phyloP scores from a whole-genome alignment of 2,888 invertebrate genomes.

The Caenorhabditis sp. region DNA sequence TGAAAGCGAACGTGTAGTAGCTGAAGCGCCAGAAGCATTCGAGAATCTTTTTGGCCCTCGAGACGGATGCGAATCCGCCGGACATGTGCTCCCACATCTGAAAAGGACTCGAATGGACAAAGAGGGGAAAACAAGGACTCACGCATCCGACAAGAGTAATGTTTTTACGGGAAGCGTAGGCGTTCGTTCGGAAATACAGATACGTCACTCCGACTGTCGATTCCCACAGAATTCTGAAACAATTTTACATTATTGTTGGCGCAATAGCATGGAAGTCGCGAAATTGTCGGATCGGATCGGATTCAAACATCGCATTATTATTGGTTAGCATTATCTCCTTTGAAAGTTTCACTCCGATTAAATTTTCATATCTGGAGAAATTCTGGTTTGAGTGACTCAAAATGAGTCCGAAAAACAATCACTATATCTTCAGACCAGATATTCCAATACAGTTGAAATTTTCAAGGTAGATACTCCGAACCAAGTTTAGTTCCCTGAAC shows the following conservation, averaged over 20 bases:
- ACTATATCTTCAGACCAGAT: too few species aligned
- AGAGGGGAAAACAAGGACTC: constrained; percentile 10
- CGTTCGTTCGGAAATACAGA: constrained; percentile 60
- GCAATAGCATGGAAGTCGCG: too few species aligned
- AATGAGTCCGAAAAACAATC: too few species aligned
- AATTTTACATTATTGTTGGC: background rate
- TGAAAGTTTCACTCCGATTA: too few species aligned
- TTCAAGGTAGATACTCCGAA: too few species aligned
- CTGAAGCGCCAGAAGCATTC: constrained; percentile 75
- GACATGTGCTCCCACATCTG: constrained; percentile 66
- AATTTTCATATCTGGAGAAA: too few species aligned
- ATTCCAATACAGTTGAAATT: too few species aligned
- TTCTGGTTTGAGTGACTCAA: too few species aligned
- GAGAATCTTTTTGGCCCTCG: constrained; percentile 72
- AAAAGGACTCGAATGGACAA: background rate
- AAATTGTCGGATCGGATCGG: too few species aligned
- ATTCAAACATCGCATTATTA: too few species aligned
- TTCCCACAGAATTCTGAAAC: constrained; percentile 69
- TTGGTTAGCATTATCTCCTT: too few species aligned
- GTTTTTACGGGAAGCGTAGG: constrained; percentile 33
- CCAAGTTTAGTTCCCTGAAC: too few species aligned
- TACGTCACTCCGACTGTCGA: constrained; percentile 69
- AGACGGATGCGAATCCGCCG: constrained; percentile 72
- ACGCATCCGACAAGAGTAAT: constrained; percentile 47
- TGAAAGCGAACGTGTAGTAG: constrained; percentile 70